phyloP scores from a whole-genome alignment of 2,888 invertebrate species.

The Cephus pygmeus region DNA sequence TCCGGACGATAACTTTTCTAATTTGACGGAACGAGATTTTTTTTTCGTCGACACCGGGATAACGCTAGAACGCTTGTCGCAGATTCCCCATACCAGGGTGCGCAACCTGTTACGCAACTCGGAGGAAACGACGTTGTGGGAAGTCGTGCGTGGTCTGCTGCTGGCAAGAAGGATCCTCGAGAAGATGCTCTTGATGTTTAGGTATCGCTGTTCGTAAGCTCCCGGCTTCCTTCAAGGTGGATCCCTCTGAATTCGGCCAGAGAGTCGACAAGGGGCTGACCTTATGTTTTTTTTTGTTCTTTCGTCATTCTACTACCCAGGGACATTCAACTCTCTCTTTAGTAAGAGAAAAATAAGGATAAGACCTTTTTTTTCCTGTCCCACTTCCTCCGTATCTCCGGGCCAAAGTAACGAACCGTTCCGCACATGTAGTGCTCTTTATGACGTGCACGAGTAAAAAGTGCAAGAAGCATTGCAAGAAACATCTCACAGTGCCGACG shows the following conservation, averaged over 20 bases:
- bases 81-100: background rate
- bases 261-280: background rate
- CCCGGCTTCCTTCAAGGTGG: background rate
- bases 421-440: background rate
- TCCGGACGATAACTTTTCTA: slow-evolving; percentile 40
- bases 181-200: background rate
- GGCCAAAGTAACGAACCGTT: background rate
- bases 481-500: background rate
- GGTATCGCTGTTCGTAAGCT: background rate
- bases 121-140: slow-evolving; percentile 16
- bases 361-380: background rate
- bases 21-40: slow-evolving; percentile 37
- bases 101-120: slow-evolving; percentile 39
- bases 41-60: background rate
- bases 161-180: background rate
- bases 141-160: slow-evolving; percentile 28
- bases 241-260: background rate
- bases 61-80: slow-evolving; percentile 17
- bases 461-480: background rate
- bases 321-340: background rate
- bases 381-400: background rate
- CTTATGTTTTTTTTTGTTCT: background rate
- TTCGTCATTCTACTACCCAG: background rate
- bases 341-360: background rate
- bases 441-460: background rate